Evolutionary conservation across 2,888 invertebrate genomes (phyloP).

Genomic region (Xestia rhomboidea): DNA sequence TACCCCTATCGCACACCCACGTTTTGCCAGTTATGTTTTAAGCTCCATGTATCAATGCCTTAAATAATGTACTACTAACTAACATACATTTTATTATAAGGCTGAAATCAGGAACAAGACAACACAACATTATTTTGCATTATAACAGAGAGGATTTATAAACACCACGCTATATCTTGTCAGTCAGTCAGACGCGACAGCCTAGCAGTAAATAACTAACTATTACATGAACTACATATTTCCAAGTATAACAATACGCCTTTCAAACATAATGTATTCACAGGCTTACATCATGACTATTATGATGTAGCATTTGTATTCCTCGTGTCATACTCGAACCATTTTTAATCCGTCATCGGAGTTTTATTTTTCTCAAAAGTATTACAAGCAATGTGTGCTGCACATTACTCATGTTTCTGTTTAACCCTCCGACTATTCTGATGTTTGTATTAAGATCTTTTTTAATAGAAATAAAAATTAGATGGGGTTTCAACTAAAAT

Average conservation of each 20-base stretch:
- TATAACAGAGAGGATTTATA: background rate
- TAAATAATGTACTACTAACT: background rate
- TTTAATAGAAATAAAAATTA: background rate
- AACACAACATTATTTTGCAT: background rate
- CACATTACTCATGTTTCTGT: slow-evolving; percentile 43
- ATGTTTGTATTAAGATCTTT: background rate
- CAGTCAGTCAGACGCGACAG: slow-evolving; percentile 15
- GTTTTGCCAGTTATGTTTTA: background rate
- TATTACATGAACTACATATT: slow-evolving; percentile 39
- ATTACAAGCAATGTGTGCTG: slow-evolving; percentile 38
- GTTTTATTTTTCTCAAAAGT: slow-evolving; percentile 52
- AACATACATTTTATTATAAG: background rate
- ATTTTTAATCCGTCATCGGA: slow-evolving; percentile 64
- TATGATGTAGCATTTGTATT: slow-evolving; percentile 50
- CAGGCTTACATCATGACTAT: slow-evolving; percentile 46
- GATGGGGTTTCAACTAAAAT: background rate
- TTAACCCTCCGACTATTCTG: slow-evolving; percentile 18
- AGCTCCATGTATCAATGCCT: background rate
- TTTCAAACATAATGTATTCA: slow-evolving; percentile 52
- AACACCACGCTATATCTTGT: slow-evolving; percentile 1
- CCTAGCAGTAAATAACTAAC: slow-evolving; percentile 26
- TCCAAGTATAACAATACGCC: slow-evolving; percentile 35
- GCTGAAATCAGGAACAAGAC: background rate
- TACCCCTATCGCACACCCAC: background rate
- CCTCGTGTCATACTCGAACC: slow-evolving; percentile 49